Base-by-base conservation (phyloP, 2,888 invertebrate species). In the Drosophila yooni region DNA sequence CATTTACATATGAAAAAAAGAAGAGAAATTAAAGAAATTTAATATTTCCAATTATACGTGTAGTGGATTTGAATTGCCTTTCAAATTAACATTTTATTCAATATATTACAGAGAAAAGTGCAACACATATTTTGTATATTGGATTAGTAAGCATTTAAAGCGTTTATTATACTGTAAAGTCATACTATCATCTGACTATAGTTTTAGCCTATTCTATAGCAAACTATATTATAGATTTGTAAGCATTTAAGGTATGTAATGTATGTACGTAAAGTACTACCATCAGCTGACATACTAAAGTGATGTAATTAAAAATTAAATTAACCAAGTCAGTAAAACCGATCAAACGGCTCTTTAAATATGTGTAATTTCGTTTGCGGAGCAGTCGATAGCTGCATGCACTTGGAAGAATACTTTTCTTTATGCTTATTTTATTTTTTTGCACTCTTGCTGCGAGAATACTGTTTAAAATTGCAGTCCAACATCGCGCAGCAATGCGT, bases 381-480 rank as follows among this genome's bases (percentile, higher is more conserved):
- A 36, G 52, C 36, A 76, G 70, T 29, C n/a, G 36, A 21, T 8
- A 38, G 51, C 63, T 40, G 53, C 13, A 27, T 33, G 21, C 27
- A 10, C 8, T 2, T 3, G 2, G 0, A 8, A 5, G 10, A 21
- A 10, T 38, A 4, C 2, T 46, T 25, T 36, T 33, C 11, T 11
- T 10, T 15, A 1, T 40, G 3, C 10, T 1, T 48, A 54, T 8
- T 57, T 27, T 51, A 62, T 13, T 67, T 52, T 52, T 57, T 70
- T 59, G 34, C 54, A 10, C 50, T 29, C 25, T 31, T 59, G 59
- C 67, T 67, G 71, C 60, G 79, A 62, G 70, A 53, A 70, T 63
- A 64, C 65, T 64, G 65, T 21, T 29, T 59, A 54, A 69, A 76
- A 57, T 73, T 53, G 31, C 58, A 36, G 43, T 33, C 27, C 58